These are phyloP conservation scores for Labroides dimidiatus DNA, from an alignment of 2,797 vertebrate species.

Conservation along the genomic window DNA sequence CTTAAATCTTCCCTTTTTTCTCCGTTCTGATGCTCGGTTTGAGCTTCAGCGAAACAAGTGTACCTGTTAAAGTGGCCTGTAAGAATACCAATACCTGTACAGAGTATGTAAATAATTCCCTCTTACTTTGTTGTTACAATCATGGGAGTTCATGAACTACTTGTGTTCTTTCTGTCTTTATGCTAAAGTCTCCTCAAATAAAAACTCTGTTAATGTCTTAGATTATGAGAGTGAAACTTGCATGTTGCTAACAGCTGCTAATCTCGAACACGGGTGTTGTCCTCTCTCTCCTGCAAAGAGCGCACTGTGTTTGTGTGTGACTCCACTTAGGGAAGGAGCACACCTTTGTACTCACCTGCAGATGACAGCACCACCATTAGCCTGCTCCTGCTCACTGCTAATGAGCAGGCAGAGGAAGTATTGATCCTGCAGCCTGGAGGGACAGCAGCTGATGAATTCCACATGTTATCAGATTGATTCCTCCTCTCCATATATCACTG, in stretches of 20 bases:
- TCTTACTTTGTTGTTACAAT: too few species aligned
- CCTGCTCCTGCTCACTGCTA: neutral
- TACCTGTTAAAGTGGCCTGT: too few species aligned
- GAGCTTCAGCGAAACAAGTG: too few species aligned
- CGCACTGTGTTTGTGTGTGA: neutral
- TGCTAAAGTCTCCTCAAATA: neutral
- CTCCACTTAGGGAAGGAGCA: neutral
- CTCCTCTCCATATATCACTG: neutral
- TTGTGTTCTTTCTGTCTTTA: too few species aligned
- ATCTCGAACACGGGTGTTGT: neutral
- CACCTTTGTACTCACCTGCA: neutral
- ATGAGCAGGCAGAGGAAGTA: slow-evolving; percentile 14
- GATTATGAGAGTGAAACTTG: too few species aligned
- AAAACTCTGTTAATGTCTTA: neutral
- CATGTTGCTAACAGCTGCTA: neutral
- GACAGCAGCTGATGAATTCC: slow-evolving; percentile 10
- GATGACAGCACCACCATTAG: slow-evolving; percentile 3
- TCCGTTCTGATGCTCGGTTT: too few species aligned
- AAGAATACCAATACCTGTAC: too few species aligned
- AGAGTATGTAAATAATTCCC: too few species aligned
- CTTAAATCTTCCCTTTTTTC: too few species aligned
- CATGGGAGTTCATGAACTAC: too few species aligned
- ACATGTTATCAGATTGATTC: slow-evolving; percentile 31
- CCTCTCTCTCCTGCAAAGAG: neutral
- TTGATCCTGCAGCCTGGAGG: slow-evolving; percentile 8